Evolutionary conservation across 2,888 invertebrate genomes (phyloP), one percentile per base, ranked within the genome.

Genomic region (Troilus luridus): DNA sequence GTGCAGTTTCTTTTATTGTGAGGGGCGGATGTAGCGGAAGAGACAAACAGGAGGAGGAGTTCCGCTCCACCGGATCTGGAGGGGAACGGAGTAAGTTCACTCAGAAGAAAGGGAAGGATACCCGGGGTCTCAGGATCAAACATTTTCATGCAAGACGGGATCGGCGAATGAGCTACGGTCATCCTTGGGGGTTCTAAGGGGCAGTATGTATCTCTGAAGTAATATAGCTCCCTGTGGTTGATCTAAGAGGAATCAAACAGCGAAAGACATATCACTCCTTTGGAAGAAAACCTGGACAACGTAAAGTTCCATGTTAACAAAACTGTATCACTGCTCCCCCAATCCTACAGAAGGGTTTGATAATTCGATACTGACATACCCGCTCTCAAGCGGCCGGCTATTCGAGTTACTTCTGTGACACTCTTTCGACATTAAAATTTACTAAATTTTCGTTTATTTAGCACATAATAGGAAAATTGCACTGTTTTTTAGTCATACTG

Each of bases 21-120:
- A 85, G 85, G 85, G 85, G 21, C 85, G 85, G 85, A 85, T 85
- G 85, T 85, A 85, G 85, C 56, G 85, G 85, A 85, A 85, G 85
- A 85, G 85, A 85, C 85, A 85, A 85, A 85, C 85, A 85, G 85
- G 85, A 85, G 77, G 77, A 77, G 85, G 85, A 85, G 85, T 85
- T 85, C 56, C 85, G 85, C n/a, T 85, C 56, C 85, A 85, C 56
- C 85, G 85, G 85, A 14, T n/a, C 14, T n/a, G 85, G 85, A 85
- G 85, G 85, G 85, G 85, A 19, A 5, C 85, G 11, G n/a, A 85
- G 56, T 19, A 81, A 56, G 85, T 85, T 85, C 56, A 85, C 21
- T 85, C 85, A 58, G n/a, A 85, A 85, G 85, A 85, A 85, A n/a
- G 85, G 85, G 14, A 17, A 81, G 56, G 56, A n/a, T n/a, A 56